Conservation (phyloP, 2,113 vertebrate genomes). For the Pterocles gutturalis region DNA sequence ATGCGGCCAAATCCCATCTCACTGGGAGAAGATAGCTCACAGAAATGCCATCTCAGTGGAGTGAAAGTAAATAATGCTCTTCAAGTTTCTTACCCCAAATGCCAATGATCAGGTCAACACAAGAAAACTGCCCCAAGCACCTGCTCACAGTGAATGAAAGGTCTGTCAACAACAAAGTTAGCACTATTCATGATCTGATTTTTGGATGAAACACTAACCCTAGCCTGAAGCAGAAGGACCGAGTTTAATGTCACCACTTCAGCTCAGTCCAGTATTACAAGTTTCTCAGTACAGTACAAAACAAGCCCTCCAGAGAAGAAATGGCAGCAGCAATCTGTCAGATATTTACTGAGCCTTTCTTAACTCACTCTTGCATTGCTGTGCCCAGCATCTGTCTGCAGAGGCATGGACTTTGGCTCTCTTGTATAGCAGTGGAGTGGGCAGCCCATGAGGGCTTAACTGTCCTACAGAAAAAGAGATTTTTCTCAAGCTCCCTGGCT, state of each 20-base stretch:
- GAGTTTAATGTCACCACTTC: conserved; percentile 27
- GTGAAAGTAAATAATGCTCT: background rate
- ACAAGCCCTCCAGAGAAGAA: conserved; percentile 38
- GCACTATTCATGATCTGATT: background rate
- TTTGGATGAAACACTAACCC: background rate
- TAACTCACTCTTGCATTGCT: background rate
- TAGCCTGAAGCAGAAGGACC: background rate
- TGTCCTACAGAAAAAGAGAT: background rate
- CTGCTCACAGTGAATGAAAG: background rate
- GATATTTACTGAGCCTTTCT: conserved; percentile 16
- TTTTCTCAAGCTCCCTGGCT: background rate
- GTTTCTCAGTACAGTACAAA: background rate
- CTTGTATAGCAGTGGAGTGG: fast-evolving
- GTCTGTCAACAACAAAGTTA: background rate
- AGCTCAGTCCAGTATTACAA: background rate
- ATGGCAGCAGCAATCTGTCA: conserved; percentile 42
- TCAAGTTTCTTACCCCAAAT: background rate
- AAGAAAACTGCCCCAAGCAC: background rate
- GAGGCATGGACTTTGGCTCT: background rate
- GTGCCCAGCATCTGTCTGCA: background rate
- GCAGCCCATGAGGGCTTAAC: background rate
- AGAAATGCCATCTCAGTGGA: conserved; percentile 25
- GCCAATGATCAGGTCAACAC: background rate
- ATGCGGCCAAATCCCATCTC: background rate
- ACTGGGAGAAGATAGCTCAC: background rate